These are phyloP conservation scores for Ceriagrion tenellum DNA, from an alignment of 2,888 invertebrate genomes.

Conservation along the genomic window DNA sequence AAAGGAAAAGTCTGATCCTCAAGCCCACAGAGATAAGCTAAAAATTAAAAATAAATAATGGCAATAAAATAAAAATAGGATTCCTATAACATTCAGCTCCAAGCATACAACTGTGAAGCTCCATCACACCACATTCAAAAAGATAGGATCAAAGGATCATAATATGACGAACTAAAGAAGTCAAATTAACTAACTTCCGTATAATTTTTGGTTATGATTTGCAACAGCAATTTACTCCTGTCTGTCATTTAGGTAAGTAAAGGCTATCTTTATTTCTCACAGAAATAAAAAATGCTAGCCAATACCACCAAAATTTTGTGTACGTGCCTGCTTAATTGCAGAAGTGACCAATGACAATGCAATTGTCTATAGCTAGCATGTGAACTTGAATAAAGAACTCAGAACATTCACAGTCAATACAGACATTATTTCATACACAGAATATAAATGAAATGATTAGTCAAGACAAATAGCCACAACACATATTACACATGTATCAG, in stretches of 20 bases:
- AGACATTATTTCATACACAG: neutral
- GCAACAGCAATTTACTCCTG: neutral
- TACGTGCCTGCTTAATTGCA: neutral
- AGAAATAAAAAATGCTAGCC: neutral
- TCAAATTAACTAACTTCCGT: neutral
- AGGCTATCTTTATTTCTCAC: neutral
- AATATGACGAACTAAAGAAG: neutral
- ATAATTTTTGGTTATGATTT: neutral
- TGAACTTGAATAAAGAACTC: neutral
- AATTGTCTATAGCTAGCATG: neutral
- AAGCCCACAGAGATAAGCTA: neutral
- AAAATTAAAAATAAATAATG: neutral
- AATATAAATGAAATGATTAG: neutral
- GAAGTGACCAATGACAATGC: neutral
- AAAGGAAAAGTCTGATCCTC: neutral
- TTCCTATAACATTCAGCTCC: neutral
- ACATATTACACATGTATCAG: neutral
- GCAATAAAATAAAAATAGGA: neutral
- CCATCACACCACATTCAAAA: neutral
- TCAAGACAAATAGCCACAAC: neutral
- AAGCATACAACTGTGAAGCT: neutral
- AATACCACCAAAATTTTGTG: neutral
- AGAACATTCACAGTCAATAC: neutral
- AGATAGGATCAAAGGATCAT: neutral
- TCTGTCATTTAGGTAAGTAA: neutral